Percentiles rank a stretch among this genome's conserved stretches.
These are phyloP conservation scores for Mesocentrotus franciscanus DNA, from an alignment of 53 echinoderm and acorn worm species.

Conservation along the genomic window DNA sequence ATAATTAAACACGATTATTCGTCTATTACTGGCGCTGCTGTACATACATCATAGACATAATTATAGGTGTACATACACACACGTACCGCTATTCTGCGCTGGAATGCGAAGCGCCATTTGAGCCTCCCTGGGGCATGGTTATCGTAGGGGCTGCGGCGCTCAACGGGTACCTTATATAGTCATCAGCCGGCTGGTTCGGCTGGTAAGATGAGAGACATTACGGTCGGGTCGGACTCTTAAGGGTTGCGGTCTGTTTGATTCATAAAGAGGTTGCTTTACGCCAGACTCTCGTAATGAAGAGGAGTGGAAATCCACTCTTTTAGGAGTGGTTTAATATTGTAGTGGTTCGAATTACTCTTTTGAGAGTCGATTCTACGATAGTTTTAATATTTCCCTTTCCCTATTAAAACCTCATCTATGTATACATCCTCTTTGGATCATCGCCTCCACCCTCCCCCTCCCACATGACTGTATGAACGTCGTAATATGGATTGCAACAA, in stretches of 20 bases:
- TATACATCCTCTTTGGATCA: too few relatives aligned
- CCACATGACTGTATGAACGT: too few relatives aligned
- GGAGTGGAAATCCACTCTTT: too few relatives aligned
- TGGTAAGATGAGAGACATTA: conserved; percentile 20
- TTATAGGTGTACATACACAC: background rate
- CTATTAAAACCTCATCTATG: too few relatives aligned
- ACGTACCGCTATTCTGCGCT: background rate
- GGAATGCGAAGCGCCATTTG: conserved; percentile 1
- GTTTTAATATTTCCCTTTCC: too few relatives aligned
- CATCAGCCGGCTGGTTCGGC: conserved; percentile 36
- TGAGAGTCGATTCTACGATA: too few relatives aligned
- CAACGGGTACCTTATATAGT: conserved; percentile 47
- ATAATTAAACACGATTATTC: background rate
- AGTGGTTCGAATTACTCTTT: too few relatives aligned
- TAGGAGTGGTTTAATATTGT: too few relatives aligned
- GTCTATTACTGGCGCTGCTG: background rate
- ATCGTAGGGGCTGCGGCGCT: conserved; percentile 2
- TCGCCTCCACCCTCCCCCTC: too few relatives aligned
- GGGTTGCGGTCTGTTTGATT: background rate
- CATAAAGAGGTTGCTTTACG: background rate
- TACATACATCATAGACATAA: too few relatives aligned
- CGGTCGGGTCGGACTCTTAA: background rate
- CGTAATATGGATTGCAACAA: too few relatives aligned
- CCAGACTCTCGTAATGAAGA: too few relatives aligned
- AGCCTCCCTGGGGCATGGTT: background rate